phyloP scores from a whole-genome alignment of 2,797 vertebrate species.

The Hapalemur alaotrensis region DNA sequence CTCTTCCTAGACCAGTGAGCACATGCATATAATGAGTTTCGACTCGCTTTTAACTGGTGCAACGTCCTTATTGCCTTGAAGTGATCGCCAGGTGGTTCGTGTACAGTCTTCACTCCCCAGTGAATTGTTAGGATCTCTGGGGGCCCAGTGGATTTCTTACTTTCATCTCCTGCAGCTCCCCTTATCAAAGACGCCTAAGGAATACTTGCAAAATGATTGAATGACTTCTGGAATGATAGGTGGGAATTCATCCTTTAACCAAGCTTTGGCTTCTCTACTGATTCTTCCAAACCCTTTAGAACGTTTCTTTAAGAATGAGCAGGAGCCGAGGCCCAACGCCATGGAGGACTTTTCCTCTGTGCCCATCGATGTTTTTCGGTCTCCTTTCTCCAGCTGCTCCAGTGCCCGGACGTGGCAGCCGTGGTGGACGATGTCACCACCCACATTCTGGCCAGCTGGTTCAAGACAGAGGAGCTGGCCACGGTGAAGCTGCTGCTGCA shows the following conservation, averaged over 20 bases:
- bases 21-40: background rate
- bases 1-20: background rate
- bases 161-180: background rate
- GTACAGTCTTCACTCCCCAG: background rate
- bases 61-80: background rate
- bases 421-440: background rate
- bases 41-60: background rate
- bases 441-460: background rate
- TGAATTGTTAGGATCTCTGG: background rate
- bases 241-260: background rate
- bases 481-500: background rate
- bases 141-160: background rate
- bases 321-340: background rate
- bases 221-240: background rate
- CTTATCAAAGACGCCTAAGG: background rate
- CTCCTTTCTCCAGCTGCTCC: constrained; percentile 49
- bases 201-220: background rate
- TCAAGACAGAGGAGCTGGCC: background rate
- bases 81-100: background rate
- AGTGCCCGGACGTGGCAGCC: constrained; percentile 1
- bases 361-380: accelerated
- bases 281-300: background rate
- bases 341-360: accelerated
- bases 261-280: background rate
- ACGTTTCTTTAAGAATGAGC: background rate